Evolutionary conservation across 1,140 invertebrate species (phyloP), one percentile per base, ranked within the genome.

Genomic region (Ooceraea biroi): DNA sequence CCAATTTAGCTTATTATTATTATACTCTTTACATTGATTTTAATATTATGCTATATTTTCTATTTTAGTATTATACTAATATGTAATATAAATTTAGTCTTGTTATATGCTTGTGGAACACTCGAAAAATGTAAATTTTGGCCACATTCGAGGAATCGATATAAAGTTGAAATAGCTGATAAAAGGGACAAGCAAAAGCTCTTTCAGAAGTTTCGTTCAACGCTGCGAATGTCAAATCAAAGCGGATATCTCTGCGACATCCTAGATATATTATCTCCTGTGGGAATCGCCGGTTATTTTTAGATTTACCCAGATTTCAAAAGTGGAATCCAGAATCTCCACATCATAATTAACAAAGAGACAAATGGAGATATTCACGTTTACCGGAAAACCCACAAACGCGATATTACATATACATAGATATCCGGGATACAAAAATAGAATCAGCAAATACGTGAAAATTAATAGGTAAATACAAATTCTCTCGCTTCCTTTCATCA

Each of bases 331-430:
- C 76, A 65, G 36, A 71, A 80, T 80, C 76, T 50, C 50, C 36
- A 80, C 66, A 80, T 80, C 66, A 80, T 80, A 71, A 80, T 80
- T 50, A 80, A 80, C 74, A 77, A 78, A 78, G 41, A 7, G 55
- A 25, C 7, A 5, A 44, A 44, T 50, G 17, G 69, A 69, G 44
- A 69, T 8, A 19, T 71, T 36, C 19, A 19, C 19, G 60, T 52
- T 50, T 44, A 25, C n/a, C 41, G 36, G 22, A 69, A 69, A 19
- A 7, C 36, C 2, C 36, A 7, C 36, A 36, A 36, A 36, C 36
- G 36, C 36, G 36, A 7, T 36, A n/a, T 36, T 36, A 36, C 7
- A n/a, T n/a, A n/a, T 36, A 7, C 36, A 7, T 3, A 7, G 7
- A 36, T 36, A 7, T 36, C 7, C 36, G 7, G 36, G 36, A 36